Evolutionary conservation across 2,797 vertebrate genomes (phyloP).

Genomic region (Xiphophorus birchmanni): DNA sequence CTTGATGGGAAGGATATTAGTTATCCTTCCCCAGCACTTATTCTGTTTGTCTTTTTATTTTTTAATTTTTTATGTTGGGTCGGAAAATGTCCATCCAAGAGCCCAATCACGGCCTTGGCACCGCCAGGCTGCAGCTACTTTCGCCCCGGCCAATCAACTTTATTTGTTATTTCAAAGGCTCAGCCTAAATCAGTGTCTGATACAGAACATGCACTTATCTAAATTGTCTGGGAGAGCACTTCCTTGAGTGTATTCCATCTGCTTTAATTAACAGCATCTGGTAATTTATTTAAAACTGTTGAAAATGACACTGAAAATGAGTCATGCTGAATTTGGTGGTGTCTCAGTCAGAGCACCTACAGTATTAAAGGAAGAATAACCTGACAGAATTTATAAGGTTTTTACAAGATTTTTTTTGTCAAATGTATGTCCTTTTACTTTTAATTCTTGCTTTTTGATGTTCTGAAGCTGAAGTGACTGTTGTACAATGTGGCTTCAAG

Average conservation of each 20-base stretch:
- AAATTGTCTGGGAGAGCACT: constrained; percentile 76
- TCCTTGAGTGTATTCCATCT: constrained; percentile 68
- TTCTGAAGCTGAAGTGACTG: neutral
- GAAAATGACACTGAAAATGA: constrained; percentile 67
- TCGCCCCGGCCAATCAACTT: constrained; percentile 71
- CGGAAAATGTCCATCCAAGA: constrained; percentile 64
- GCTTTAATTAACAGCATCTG: constrained; percentile 71
- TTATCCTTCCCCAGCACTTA: constrained; percentile 67
- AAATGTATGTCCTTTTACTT: constrained; percentile 12
- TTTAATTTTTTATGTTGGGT: constrained; percentile 38
- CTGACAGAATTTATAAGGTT: constrained; percentile 14
- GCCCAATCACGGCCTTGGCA: constrained; percentile 69
- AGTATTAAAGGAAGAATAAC: constrained; percentile 4
- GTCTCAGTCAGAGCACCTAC: constrained; percentile 25
- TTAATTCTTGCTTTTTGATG: constrained; percentile 11
- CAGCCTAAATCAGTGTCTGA: constrained; percentile 75
- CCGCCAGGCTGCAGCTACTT: constrained; percentile 54
- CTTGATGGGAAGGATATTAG: constrained; percentile 52
- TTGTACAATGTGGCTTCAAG: neutral
- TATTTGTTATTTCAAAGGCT: constrained; percentile 76
- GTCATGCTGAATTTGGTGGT: constrained; percentile 42
- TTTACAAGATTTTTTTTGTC: neutral
- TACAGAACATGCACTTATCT: constrained; percentile 77
- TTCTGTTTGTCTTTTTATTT: constrained; percentile 6
- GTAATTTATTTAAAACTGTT: constrained; percentile 75